Conservation (phyloP, 2,888 invertebrate genomes). For the Sipunculus nudus region DNA sequence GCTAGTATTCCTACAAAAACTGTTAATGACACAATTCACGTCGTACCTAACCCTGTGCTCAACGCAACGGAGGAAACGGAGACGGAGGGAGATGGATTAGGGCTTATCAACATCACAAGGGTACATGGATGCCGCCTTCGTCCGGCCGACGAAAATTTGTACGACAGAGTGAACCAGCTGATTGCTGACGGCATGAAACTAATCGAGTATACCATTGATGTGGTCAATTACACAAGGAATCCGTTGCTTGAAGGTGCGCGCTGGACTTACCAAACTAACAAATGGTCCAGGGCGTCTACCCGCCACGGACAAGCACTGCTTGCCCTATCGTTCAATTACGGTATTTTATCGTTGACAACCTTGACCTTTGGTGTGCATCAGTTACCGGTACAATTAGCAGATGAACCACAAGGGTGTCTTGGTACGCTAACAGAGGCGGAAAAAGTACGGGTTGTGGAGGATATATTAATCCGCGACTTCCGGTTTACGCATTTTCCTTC, state of each 20-base stretch:
- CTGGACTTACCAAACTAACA: constrained; percentile 16
- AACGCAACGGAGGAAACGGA: too few relatives aligned
- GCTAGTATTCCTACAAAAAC: too few relatives aligned
- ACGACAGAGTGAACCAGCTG: too few relatives aligned
- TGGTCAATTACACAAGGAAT: constrained; percentile 32
- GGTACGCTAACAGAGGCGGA: constrained; percentile 36
- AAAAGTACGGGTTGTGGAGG: constrained; percentile 23
- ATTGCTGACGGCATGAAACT: too few relatives aligned
- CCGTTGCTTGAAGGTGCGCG: constrained; percentile 27
- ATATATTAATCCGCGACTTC: constrained; percentile 40
- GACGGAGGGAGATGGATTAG: too few relatives aligned
- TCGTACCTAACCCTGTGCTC: too few relatives aligned
- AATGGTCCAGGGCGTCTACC: constrained; percentile 46
- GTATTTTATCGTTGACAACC: constrained; percentile 59
- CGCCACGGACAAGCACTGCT: constrained; percentile 61
- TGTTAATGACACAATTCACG: too few relatives aligned
- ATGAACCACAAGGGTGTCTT: constrained; percentile 57
- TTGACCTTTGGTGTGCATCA: constrained; percentile 56
- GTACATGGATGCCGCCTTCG: too few relatives aligned
- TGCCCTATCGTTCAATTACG: constrained; percentile 63
- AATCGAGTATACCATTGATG: constrained; percentile 34
- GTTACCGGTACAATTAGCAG: constrained; percentile 43
- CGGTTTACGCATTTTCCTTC: not conserved
- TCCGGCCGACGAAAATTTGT: too few relatives aligned
- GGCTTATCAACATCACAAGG: too few relatives aligned